Conservation (phyloP, 2,888 invertebrate genomes). For the Napeogenes inachia region DNA sequence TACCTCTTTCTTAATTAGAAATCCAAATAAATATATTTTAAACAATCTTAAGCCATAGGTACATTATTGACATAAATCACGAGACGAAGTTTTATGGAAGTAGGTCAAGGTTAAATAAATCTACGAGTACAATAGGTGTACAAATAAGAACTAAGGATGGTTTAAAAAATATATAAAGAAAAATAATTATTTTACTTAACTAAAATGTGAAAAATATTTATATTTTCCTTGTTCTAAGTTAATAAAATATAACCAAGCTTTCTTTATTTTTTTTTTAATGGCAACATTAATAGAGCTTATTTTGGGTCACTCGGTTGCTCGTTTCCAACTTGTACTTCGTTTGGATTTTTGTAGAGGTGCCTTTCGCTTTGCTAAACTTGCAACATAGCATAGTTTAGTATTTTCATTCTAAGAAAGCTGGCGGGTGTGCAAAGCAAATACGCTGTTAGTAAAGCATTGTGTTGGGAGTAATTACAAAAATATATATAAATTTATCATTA, state of each 20-base stretch:
- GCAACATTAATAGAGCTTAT: slow-evolving; percentile 75
- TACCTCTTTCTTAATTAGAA: too few species aligned
- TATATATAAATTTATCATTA: slow-evolving; percentile 48
- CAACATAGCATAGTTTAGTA: slow-evolving; percentile 73
- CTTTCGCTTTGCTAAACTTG: slow-evolving; percentile 78
- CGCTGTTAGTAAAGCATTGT: slow-evolving; percentile 49
- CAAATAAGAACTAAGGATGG: too few species aligned
- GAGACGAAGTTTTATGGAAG: slow-evolving; percentile 43
- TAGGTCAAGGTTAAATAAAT: slow-evolving; percentile 56
- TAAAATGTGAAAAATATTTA: slow-evolving; percentile 4
- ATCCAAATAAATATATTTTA: too few species aligned
- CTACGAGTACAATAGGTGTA: slow-evolving; percentile 1
- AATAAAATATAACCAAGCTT: slow-evolving; percentile 49
- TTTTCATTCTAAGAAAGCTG: slow-evolving; percentile 77
- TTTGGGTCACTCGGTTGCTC: slow-evolving; percentile 74
- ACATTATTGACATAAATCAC: slow-evolving; percentile 40
- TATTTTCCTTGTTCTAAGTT: too few species aligned
- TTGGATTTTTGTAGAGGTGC: slow-evolving; percentile 73
- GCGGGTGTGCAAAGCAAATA: slow-evolving; percentile 76
- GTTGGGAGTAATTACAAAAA: slow-evolving; percentile 46
- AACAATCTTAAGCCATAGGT: not conserved
- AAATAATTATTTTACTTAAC: slow-evolving; percentile 10
- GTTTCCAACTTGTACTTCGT: slow-evolving; percentile 73
- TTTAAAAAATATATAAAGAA: slow-evolving; percentile 2
- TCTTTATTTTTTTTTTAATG: slow-evolving; percentile 47